A percentile compares a stretch with the other conserved stretches of the same genome.
These are phyloP conservation scores for Arge pagana DNA, from an alignment of 2,888 invertebrate genomes.

Conservation along the genomic window DNA sequence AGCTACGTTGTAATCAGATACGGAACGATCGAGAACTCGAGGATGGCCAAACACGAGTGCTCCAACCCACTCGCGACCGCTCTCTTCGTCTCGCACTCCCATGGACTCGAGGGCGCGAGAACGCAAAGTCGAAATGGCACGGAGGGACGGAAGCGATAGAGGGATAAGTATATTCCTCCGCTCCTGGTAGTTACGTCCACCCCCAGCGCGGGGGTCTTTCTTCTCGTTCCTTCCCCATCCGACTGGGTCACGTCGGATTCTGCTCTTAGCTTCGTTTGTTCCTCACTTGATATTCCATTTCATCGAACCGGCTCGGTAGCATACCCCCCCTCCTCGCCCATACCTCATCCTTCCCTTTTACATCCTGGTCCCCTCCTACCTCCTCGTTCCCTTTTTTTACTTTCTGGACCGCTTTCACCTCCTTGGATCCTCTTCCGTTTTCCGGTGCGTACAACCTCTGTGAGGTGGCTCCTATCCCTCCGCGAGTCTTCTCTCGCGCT, in stretches of 20 bases:
- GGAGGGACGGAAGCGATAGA: too few relatives aligned
- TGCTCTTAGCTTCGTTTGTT: slow-evolving; percentile 46
- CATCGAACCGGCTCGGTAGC: slow-evolving; percentile 47
- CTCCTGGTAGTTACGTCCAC: slow-evolving; percentile 4
- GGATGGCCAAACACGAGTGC: too few relatives aligned
- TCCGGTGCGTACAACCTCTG: slow-evolving; percentile 21
- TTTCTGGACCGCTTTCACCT: slow-evolving; percentile 17
- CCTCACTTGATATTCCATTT: slow-evolving; percentile 56
- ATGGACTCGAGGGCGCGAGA: too few relatives aligned
- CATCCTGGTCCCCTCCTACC: not conserved
- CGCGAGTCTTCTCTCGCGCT: too few relatives aligned
- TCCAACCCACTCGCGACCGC: too few relatives aligned
- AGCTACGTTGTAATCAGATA: too few relatives aligned
- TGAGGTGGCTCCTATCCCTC: too few relatives aligned
- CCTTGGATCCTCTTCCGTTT: not conserved
- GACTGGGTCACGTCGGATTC: slow-evolving; percentile 35
- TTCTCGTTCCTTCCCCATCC: not conserved
- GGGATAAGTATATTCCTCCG: slow-evolving; percentile 9
- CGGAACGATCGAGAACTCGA: too few relatives aligned
- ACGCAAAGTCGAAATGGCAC: too few relatives aligned
- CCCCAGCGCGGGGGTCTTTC: slow-evolving; percentile 1
- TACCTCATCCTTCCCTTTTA: slow-evolving; percentile 21
- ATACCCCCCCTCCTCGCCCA: slow-evolving; percentile 26
- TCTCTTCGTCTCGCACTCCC: too few relatives aligned
- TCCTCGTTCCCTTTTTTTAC: slow-evolving; percentile 17